A percentile compares a stretch with the other conserved stretches of the same genome.
phyloP scores from a whole-genome alignment of 1,140 invertebrate genomes.

The Psilanteris sp. region DNA sequence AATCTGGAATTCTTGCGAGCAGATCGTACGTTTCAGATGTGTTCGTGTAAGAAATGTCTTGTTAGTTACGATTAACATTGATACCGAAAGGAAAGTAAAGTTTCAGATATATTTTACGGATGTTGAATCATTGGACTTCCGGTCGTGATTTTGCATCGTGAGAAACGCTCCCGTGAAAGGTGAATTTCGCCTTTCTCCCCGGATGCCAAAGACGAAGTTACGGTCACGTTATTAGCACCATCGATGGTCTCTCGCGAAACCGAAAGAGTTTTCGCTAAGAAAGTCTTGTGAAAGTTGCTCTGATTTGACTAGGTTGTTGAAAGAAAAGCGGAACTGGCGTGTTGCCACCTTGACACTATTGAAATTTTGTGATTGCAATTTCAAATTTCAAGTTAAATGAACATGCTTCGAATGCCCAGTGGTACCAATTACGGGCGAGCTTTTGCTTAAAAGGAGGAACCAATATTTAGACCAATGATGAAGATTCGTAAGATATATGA shows the following conservation, averaged over 20 bases:
- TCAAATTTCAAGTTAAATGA: neutral
- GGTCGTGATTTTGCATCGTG: conserved; percentile 61
- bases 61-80: conserved; percentile 29
- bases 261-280: conserved; percentile 62
- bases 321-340: conserved; percentile 56
- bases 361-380: conserved; percentile 10
- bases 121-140: conserved; percentile 34
- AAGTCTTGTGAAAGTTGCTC: conserved; percentile 63
- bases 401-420: no score
- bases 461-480: no score
- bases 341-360: conserved; percentile 43
- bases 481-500: no score
- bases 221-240: conserved; percentile 54
- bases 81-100: conserved; percentile 57
- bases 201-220: conserved; percentile 50
- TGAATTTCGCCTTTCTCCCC: conserved; percentile 61
- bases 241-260: conserved; percentile 33
- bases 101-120: conserved; percentile 44
- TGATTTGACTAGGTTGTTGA: conserved; percentile 40
- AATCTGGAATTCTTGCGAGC: conserved; percentile 36
- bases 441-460: no score
- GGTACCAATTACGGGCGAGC: no score
- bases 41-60: conserved; percentile 2
- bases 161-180: conserved; percentile 59
- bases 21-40: conserved; percentile 8